These are phyloP conservation scores for Dermatemys mawii DNA, from an alignment of 2,113 vertebrate species.

Conservation along the genomic window DNA sequence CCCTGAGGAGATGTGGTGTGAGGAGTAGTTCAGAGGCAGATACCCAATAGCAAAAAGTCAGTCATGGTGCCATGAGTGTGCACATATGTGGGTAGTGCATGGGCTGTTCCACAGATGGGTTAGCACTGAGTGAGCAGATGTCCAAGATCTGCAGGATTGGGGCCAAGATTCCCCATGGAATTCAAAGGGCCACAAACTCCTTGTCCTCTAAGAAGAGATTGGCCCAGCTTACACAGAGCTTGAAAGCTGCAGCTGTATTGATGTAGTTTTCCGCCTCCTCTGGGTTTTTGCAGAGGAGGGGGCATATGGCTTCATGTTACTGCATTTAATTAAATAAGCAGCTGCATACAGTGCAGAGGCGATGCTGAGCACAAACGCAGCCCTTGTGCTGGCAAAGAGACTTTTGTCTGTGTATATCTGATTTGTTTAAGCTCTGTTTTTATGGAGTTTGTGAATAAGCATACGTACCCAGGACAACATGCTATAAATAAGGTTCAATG, in stretches of 20 bases:
- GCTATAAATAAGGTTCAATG: not conserved
- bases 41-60: accelerated
- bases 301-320: not conserved
- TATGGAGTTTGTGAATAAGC: not conserved
- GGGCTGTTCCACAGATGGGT: not conserved
- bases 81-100: accelerated
- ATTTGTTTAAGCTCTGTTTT: constrained; percentile 4
- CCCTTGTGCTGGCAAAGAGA: not conserved
- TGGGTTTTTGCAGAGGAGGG: not conserved
- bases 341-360: not conserved
- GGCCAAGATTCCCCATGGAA: not conserved
- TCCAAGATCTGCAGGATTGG: not conserved
- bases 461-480: constrained; percentile 52
- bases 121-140: not conserved
- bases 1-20: not conserved
- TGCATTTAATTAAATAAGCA: not conserved
- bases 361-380: not conserved
- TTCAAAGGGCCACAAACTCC: not conserved
- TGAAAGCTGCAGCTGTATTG: not conserved
- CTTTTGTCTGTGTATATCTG: not conserved
- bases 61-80: not conserved
- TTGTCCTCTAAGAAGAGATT: not conserved
- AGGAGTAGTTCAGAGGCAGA: not conserved
- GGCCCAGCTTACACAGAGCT: accelerated
- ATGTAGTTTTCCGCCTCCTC: not conserved